Conservation (phyloP, 1,140 invertebrate genomes). For the Episyrphus balteatus region DNA sequence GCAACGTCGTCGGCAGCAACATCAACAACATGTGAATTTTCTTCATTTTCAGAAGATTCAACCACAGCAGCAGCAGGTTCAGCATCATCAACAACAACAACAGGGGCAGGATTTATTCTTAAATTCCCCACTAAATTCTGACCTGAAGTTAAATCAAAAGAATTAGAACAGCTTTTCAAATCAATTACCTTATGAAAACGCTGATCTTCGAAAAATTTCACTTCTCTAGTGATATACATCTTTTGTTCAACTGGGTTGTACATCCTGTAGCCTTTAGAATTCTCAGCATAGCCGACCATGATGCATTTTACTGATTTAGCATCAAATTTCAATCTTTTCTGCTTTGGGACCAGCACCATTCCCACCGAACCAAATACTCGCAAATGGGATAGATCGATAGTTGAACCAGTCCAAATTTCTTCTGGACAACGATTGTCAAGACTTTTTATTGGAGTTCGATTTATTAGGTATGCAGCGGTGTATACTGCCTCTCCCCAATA, state of each 20-base stretch:
- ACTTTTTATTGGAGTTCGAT: conserved; percentile 9
- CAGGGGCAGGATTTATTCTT: neutral
- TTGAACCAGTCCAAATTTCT: conserved; percentile 21
- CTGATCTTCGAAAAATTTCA: conserved; percentile 21
- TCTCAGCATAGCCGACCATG: conserved; percentile 36
- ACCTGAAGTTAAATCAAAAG: conserved; percentile 18
- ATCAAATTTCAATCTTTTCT: conserved; percentile 24
- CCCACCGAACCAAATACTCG: conserved; percentile 34
- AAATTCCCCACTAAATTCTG: conserved; percentile 22
- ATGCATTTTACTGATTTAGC: conserved; percentile 19
- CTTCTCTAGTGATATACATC: conserved; percentile 17
- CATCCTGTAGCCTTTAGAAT: conserved; percentile 32
- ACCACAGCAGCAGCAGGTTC: neutral
- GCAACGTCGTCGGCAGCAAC: too few relatives aligned
- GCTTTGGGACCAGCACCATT: conserved; percentile 31
- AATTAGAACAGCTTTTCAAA: neutral
- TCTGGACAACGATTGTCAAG: conserved; percentile 11
- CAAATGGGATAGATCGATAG: conserved; percentile 24
- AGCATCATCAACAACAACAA: too few relatives aligned
- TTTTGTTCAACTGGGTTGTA: conserved; percentile 18
- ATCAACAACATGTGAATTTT: neutral
- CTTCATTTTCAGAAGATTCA: neutral
- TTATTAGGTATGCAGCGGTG: conserved; percentile 9
- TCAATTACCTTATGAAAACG: conserved; percentile 1
- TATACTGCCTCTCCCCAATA: conserved; percentile 39